Percentiles rank a stretch among this genome's conserved stretches.
phyloP scores from a whole-genome alignment of 2,888 invertebrate genomes.

The Colostygia pectinataria region DNA sequence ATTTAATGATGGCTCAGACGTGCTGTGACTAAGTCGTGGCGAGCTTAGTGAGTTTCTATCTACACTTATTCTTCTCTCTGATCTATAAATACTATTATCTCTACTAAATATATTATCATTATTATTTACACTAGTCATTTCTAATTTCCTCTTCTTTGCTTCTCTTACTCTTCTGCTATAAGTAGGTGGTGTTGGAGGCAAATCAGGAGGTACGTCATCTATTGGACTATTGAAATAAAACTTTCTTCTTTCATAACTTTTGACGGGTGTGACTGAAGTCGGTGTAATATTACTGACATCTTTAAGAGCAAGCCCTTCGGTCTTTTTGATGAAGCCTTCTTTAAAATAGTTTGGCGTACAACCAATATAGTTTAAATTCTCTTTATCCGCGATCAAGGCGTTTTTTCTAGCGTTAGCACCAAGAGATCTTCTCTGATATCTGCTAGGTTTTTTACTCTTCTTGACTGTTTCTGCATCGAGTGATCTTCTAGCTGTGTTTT shows the following conservation, averaged over 20 bases:
- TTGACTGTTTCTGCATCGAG: constrained; percentile 69
- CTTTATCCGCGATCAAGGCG: constrained; percentile 65
- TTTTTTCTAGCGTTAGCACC: constrained; percentile 64
- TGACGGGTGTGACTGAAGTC: constrained; percentile 66
- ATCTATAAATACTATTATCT: constrained; percentile 66
- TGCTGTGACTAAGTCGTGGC: constrained; percentile 64
- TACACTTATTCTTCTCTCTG: constrained; percentile 64
- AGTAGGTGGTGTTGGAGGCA: constrained; percentile 70
- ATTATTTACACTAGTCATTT: constrained; percentile 62
- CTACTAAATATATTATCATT: constrained; percentile 63
- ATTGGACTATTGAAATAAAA: constrained; percentile 56
- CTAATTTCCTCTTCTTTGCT: constrained; percentile 75
- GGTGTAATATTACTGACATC: constrained; percentile 86
- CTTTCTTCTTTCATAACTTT: constrained; percentile 60
- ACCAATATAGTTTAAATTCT: constrained; percentile 76
- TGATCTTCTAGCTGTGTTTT: constrained; percentile 58
- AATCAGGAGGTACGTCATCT: constrained; percentile 63
- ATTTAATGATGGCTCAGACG: constrained; percentile 69
- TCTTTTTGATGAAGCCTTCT: constrained; percentile 82
- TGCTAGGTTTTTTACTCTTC: constrained; percentile 74
- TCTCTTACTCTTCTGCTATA: constrained; percentile 76
- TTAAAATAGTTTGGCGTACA: constrained; percentile 84
- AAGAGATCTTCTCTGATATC: constrained; percentile 72
- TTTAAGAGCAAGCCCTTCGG: constrained; percentile 75
- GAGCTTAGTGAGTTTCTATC: constrained; percentile 53